Evolutionary conservation across 1,140 invertebrate species (phyloP), one percentile per base, ranked within the genome.

Genomic region (Dendroctonus valens): DNA sequence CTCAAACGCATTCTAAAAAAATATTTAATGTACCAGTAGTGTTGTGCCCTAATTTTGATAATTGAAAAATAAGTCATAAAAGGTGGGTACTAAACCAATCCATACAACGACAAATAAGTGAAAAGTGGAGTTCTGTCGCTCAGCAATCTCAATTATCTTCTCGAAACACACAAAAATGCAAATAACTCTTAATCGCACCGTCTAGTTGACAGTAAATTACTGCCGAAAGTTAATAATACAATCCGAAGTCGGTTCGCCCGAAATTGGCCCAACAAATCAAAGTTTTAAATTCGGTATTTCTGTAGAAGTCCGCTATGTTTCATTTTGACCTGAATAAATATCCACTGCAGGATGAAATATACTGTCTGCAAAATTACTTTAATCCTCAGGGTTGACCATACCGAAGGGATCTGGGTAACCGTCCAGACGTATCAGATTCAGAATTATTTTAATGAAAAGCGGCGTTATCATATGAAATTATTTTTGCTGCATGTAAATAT

Each of bases 301-400:
- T 11, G 42, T 46, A 46, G 42, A 2, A 46, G 8, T 46, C 8
- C 4, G 12, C 8, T 5, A 46, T 46, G 42, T 11, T 11, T 46
- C 42, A 46, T 46, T 46, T 46, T 46, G 42, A 46, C 42, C 42
- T 46, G 12, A 46, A 46, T 46, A 46, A 46, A 46, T 12, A 46
- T 9, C 42, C 42, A 46, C 8, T 9, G 8, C 42, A 46, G 42
- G 4, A 46, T 46, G 12, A 46, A 46, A 46, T 46, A 46, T 9
- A 46, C 42, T 12, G 8, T 46, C 42, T 46, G 42, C 12, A 12
- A 46, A 46, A 46, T 46, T 46, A 46, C 12, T 46, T 46, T 46
- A 46, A 46, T 46, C 42, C 12, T 46, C 12, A 11, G 8, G 42
- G 42, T 46, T 46, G 42, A 46, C 42, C 42, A 46, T 46, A 46